Evolutionary conservation across 2,888 invertebrate species (phyloP).

Genomic region (Thymelicus sylvestris): DNA sequence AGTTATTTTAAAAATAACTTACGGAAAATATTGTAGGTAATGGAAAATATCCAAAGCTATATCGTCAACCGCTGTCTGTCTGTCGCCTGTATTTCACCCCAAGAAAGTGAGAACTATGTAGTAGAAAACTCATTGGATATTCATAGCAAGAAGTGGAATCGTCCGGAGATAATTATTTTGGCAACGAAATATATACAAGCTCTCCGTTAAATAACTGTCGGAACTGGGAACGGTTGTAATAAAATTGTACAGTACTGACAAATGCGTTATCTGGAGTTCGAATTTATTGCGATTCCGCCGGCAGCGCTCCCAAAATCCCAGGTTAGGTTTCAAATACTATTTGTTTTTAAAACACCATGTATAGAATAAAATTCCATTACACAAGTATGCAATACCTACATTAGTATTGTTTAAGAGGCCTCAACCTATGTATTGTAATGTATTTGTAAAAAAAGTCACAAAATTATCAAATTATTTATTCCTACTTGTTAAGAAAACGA

Average conservation of each 20-base stretch:
- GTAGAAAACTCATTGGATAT: conserved; percentile 44
- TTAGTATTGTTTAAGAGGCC: no score
- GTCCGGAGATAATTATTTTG: conserved; percentile 55
- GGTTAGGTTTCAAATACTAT: conserved; percentile 15
- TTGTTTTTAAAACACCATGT: background rate
- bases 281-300: conserved; percentile 33
- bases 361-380: no score
- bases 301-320: conserved; percentile 1
- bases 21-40: no score
- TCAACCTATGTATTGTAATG: no score
- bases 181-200: conserved; percentile 51
- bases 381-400: no score
- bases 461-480: no score
- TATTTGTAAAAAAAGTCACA: no score
- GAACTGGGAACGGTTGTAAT: conserved; percentile 46
- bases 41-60: no score
- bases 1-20: no score
- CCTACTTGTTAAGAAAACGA: no score
- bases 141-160: conserved; percentile 44
- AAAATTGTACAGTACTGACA: conserved; percentile 56
- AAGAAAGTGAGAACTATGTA: background rate
- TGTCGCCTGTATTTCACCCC: no score
- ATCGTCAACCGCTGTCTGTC: no score
- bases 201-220: conserved; percentile 47
- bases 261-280: conserved; percentile 47